Conservation (phyloP, 1,140 invertebrate species). For the Drosophila dunni region DNA sequence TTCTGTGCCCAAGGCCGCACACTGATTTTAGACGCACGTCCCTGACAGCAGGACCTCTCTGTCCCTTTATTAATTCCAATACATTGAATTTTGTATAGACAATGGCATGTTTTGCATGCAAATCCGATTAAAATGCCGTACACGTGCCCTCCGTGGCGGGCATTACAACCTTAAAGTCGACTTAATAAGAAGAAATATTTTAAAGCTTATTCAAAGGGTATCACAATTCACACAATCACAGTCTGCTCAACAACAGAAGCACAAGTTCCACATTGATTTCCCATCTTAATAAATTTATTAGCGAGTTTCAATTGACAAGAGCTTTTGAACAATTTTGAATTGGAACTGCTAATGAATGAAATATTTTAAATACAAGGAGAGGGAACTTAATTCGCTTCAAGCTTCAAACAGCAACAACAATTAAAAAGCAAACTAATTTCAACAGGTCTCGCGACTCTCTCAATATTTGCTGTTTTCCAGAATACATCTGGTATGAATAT, state of each 20-base stretch:
- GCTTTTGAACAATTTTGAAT: too few relatives aligned
- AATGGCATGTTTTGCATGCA: conserved; percentile 70
- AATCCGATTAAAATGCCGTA: conserved; percentile 71
- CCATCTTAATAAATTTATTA: too few relatives aligned
- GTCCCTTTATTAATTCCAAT: conserved; percentile 78
- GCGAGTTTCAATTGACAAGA: too few relatives aligned
- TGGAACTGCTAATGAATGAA: conserved; percentile 27
- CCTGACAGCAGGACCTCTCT: conserved; percentile 14
- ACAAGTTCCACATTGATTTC: too few relatives aligned
- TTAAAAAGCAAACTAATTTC: conserved; percentile 20
- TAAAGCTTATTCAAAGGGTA: conserved; percentile 57
- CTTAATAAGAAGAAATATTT: conserved; percentile 23
- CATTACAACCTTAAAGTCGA: conserved; percentile 37
- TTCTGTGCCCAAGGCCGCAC: conserved; percentile 28
- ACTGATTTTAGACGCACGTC: conserved; percentile 46
- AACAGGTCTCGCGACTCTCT: conserved; percentile 4
- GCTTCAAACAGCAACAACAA: conserved; percentile 12
- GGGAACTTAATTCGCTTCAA: conserved; percentile 4
- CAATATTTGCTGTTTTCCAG: conserved; percentile 10
- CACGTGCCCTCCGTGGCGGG: conserved; percentile 33
- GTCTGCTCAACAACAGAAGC: too few relatives aligned
- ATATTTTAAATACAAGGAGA: conserved; percentile 1
- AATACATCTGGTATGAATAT: conserved; percentile 12
- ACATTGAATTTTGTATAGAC: conserved; percentile 78
- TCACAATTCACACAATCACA: too few relatives aligned